Conservation (phyloP, 2,113 vertebrate genomes). For the Catharus fuscescens region DNA sequence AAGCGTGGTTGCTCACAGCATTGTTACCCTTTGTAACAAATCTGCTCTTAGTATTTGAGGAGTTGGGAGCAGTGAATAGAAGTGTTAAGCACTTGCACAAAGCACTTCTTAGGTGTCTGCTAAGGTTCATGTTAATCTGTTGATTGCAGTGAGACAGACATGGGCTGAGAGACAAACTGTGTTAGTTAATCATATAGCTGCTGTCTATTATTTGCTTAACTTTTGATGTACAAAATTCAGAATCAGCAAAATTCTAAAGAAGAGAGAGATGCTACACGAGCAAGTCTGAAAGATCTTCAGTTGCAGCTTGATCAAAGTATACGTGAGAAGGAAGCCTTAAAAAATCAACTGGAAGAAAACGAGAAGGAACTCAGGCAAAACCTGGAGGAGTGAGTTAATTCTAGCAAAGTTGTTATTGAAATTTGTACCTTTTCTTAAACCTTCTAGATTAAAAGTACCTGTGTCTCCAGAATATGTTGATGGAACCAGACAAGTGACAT, state of each 20-base stretch:
- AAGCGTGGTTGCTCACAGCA: background rate
- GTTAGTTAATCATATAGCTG: background rate
- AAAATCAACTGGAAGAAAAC: slow-evolving; percentile 80
- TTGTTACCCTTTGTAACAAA: background rate
- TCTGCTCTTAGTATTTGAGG: background rate
- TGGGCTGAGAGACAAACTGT: background rate
- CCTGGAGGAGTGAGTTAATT: slow-evolving; percentile 90
- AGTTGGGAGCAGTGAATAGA: background rate
- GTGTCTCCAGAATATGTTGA: background rate
- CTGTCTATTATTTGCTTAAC: background rate
- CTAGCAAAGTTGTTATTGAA: background rate
- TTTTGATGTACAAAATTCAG: slow-evolving; percentile 49
- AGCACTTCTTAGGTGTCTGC: background rate
- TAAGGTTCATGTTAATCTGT: background rate
- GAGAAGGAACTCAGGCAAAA: slow-evolving; percentile 87
- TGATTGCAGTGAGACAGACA: background rate
- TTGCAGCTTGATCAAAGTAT: slow-evolving; percentile 73
- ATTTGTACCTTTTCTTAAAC: background rate
- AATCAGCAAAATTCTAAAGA: slow-evolving; percentile 81
- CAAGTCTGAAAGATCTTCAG: slow-evolving; percentile 78
- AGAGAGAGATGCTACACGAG: slow-evolving; percentile 73
- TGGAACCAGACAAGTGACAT: background rate
- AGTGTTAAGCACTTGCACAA: background rate
- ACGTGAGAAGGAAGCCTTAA: slow-evolving; percentile 79
- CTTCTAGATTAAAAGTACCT: background rate